Conservation (phyloP, 2,113 vertebrate species). For the Helogale parvula region DNA sequence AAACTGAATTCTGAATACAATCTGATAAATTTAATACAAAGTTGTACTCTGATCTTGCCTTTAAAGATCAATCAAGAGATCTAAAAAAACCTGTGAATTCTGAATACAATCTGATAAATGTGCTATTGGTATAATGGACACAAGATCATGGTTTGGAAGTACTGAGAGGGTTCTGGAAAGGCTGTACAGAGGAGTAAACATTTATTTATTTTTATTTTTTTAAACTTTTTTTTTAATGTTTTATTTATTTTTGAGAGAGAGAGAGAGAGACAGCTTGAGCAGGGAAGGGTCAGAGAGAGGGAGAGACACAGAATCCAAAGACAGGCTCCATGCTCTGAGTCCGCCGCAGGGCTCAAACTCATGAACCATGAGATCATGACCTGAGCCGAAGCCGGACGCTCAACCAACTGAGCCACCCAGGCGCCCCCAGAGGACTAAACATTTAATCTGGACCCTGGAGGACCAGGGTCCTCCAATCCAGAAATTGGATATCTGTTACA, state of each 20-base stretch:
- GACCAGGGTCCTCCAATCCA: neutral
- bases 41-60: neutral
- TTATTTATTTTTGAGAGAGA: too few species aligned
- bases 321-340: too few species aligned
- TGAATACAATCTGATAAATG: neutral
- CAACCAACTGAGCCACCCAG: too few species aligned
- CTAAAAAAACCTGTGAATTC: constrained; percentile 8
- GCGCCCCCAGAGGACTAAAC: neutral
- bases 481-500: neutral
- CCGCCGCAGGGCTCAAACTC: too few species aligned
- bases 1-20: neutral
- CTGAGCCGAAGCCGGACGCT: too few species aligned
- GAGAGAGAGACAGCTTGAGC: too few species aligned
- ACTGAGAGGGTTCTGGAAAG: neutral
- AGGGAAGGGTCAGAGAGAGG: too few species aligned
- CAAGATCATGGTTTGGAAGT: neutral
- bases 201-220: neutral
- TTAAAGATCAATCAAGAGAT: neutral
- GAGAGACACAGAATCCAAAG: too few species aligned
- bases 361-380: too few species aligned
- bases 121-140: neutral
- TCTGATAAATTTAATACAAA: neutral
- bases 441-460: neutral
- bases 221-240: too few species aligned
- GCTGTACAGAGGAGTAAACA: neutral